Evolutionary conservation across 2,888 invertebrate genomes (phyloP), one percentile per base, ranked within the genome.

Genomic region (Aspidiotus destructor): DNA sequence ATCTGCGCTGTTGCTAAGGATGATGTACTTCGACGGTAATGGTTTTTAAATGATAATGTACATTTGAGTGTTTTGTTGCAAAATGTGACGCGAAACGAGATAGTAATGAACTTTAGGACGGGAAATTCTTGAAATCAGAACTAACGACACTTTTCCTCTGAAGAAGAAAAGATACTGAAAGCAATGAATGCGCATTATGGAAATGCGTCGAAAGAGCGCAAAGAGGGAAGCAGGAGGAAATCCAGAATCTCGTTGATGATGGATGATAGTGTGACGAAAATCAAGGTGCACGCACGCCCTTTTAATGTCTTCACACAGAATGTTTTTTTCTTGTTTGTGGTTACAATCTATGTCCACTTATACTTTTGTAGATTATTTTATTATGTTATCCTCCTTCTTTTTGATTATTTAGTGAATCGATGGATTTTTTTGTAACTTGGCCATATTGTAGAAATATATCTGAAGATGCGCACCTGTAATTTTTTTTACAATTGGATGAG

Each of bases 41-140:
- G 65, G 42, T 55, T 55, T 65, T 65, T 55, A 65, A 65, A 65
- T 65, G 65, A 65, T 65, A 65, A 65, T 65, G 65, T 65, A 57
- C 57, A 65, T 65, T 65, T 65, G 65, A 65, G 57, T 57, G 65
- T 57, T 65, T 65, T 57, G 64, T 65, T 65, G 17, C 55, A 65
- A 65, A 65, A 55, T 55, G 5, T 28, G 55, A 17, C 15, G 42
- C 28, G 42, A 58, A 58, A 58, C 28, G 58, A 58, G 58, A 28
- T 58, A 58, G 28, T 58, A 28, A 58, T 58, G 58, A 58, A 58
- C 61, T 61, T 42, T 61, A 61, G 10, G 41, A 61, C 61, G 42
- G 61, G 40, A 58, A 58, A 58, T 40, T 6, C 28, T 58, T 40
- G 48, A 48, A 48, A 48, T n/a, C 48, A 48, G 48, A 28, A 48